phyloP scores from a whole-genome alignment of 2,797 vertebrate species.

The Parauchenoglanis ngamensis region DNA sequence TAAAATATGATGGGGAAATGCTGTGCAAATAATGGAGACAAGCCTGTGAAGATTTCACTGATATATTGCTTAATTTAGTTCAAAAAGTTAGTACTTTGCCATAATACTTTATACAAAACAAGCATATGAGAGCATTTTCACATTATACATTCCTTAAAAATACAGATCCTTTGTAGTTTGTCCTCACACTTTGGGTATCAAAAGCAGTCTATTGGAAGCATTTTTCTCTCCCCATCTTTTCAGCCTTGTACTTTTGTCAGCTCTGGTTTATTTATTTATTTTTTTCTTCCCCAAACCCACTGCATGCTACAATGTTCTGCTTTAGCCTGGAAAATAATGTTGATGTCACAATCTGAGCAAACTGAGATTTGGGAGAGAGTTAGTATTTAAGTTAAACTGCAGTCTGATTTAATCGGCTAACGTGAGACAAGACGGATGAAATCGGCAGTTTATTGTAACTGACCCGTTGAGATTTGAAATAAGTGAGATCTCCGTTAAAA shows the following conservation, averaged over 20 bases:
- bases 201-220: conserved; percentile 91
- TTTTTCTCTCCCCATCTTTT: conserved; percentile 57
- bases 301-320: conserved; percentile 41
- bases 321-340: conserved; percentile 8
- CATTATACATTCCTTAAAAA: conserved; percentile 98
- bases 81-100: conserved; percentile 85
- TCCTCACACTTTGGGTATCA: conserved; percentile 84
- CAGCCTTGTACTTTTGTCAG: conserved; percentile 36
- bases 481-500: not conserved
- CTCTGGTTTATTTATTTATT: conserved; percentile 10
- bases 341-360: not conserved
- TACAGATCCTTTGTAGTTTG: conserved; percentile 84
- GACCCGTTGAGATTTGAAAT: not conserved
- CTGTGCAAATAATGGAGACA: conserved; percentile 71
- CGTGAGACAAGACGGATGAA: not conserved
- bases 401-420: too few species aligned
- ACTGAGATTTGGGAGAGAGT: not conserved
- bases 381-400: too few species aligned
- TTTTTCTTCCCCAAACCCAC: not conserved
- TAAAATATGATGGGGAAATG: conserved; percentile 12
- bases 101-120: conserved; percentile 96
- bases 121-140: conserved; percentile 89
- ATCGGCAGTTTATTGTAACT: not conserved
- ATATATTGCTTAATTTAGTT: conserved; percentile 97
- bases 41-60: conserved; percentile 87